Evolutionary conservation across 2,113 vertebrate genomes (phyloP).

Genomic region (Thunnus thynnus): DNA sequence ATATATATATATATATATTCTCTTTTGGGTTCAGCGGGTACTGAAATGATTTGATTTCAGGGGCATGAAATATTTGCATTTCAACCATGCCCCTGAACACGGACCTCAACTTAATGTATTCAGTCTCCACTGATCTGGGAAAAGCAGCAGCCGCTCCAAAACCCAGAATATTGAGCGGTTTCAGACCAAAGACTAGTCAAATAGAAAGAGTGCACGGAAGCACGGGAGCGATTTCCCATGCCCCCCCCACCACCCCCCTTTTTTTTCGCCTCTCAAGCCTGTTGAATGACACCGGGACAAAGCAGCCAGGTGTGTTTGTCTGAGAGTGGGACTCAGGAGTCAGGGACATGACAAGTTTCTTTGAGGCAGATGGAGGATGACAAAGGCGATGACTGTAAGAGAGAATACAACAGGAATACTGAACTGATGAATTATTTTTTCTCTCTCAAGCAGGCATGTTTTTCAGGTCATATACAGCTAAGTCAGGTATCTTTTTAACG

Average conservation of each 20-base stretch:
- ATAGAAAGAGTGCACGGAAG: conserved; percentile 50
- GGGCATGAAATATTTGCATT: conserved; percentile 67
- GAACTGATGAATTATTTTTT: background rate
- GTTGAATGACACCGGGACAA: conserved; percentile 62
- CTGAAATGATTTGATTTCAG: conserved; percentile 71
- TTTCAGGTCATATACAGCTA: conserved; percentile 3
- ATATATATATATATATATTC: background rate
- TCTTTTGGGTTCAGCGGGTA: conserved; percentile 65
- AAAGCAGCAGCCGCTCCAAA: conserved; percentile 45
- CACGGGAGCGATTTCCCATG: conserved; percentile 32
- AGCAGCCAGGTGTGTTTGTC: conserved; percentile 41
- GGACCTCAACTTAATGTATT: conserved; percentile 67
- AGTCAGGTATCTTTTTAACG: background rate
- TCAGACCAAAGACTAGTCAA: conserved; percentile 69
- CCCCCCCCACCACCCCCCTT: background rate
- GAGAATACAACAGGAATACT: background rate
- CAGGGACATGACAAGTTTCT: conserved; percentile 43
- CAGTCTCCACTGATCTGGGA: conserved; percentile 62
- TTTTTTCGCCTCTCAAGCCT: conserved; percentile 15
- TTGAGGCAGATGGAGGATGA: conserved; percentile 32
- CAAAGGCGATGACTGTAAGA: conserved; percentile 26
- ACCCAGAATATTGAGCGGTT: conserved; percentile 63
- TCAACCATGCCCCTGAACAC: conserved; percentile 64
- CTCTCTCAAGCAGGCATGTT: background rate
- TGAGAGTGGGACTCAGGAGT: conserved; percentile 31